Evolutionary conservation across 2,888 invertebrate genomes (phyloP), one percentile per base, ranked within the genome.

Genomic region (Cosmia trapezina): DNA sequence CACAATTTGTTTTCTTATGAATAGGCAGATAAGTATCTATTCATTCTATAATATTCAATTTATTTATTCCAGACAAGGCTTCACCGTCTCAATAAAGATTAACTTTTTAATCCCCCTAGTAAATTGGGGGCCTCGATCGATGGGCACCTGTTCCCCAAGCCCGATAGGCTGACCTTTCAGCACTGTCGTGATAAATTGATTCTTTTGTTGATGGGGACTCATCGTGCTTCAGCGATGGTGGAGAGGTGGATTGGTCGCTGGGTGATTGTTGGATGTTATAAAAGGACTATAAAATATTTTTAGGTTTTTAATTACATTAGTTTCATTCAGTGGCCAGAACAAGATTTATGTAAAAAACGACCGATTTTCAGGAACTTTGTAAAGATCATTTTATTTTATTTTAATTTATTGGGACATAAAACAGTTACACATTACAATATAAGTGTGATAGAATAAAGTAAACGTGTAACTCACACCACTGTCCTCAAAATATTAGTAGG

Each of bases 141-240:
- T 81, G 56, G 61, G 63, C 73, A 84, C 83, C 80, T 85, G 83
- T 72, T 81, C 71, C 84, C 77, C 74, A 71, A 59, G 73, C 61
- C 79, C 59, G 81, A 81, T 80, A 81, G 80, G 73, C 81, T 86
- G 90, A 89, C 91, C 89, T 90, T 92, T 90, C 90, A 88, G 86
- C 83, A 84, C 70, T 68, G 87, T 80, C 84, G 86, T 92, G 92
- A 93, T 93, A 92, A 93, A 93, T 93, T 91, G 93, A 89, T 90
- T 90, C 88, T 84, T 89, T 91, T 92, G 90, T 91, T 81, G 83
- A 81, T 69, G 76, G 69, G 76, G 81, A 63, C 79, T 83, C 69
- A 62, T 73, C 70, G 81, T 68, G 76, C 64, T 65, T 57, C 51
- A 62, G 43, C 43, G 62, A 17, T 61, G 68, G 61, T 61, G 53